Conservation (phyloP, 2,113 vertebrate genomes). For the Hippocampus comes region DNA sequence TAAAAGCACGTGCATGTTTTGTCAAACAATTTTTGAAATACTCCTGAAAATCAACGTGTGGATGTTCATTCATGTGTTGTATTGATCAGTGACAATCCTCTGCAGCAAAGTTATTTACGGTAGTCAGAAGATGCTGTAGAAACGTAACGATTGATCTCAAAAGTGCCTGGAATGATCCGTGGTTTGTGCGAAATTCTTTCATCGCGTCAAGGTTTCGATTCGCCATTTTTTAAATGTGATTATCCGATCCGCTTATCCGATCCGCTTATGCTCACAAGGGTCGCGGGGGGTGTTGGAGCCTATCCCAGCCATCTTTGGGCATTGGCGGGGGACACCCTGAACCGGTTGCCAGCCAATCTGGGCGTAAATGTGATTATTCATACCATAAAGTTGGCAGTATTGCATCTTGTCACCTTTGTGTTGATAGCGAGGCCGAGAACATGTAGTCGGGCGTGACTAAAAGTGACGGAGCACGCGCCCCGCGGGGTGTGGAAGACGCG, state of each 20-base stretch:
- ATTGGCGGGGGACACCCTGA: too few relatives aligned
- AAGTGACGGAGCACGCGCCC: background rate
- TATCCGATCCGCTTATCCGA: too few relatives aligned
- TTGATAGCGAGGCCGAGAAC: background rate
- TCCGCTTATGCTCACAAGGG: too few relatives aligned
- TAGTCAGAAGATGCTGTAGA: background rate
- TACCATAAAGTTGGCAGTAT: background rate
- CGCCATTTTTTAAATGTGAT: too few relatives aligned
- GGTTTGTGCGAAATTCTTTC: too few relatives aligned
- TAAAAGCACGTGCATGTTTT: too few relatives aligned
- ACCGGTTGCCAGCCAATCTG: too few relatives aligned
- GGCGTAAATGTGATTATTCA: background rate
- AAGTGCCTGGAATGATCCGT: background rate
- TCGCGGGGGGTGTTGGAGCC: too few relatives aligned
- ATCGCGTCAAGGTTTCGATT: too few relatives aligned
- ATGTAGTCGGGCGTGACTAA: background rate
- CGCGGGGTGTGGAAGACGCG: slow-evolving; percentile 36
- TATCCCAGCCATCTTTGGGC: too few relatives aligned
- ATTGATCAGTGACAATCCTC: background rate
- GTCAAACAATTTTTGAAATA: too few relatives aligned
- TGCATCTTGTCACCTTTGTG: background rate
- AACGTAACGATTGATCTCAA: background rate
- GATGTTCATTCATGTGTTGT: background rate
- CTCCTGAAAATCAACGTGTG: too few relatives aligned
- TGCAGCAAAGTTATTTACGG: background rate